Evolutionary conservation across 53 echinoderm and acorn worm species (phyloP).

Genomic region (Luidia sarsii): DNA sequence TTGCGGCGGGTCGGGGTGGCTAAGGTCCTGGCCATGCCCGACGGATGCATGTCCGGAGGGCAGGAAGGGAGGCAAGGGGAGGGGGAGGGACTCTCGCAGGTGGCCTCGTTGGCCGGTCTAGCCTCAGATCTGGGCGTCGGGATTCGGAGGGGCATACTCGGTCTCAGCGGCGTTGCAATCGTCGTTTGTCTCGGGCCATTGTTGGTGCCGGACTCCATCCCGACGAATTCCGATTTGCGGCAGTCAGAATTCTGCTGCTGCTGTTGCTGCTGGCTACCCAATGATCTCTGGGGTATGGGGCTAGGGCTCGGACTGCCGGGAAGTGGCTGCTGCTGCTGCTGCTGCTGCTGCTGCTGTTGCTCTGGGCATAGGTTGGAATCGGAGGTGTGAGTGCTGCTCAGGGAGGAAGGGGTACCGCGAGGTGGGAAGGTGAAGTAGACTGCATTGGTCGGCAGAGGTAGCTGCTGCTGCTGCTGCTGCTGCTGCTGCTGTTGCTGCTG

Average conservation of each 20-base stretch:
- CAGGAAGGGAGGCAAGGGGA: constrained; percentile 32
- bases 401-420: neutral
- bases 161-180: constrained; percentile 21
- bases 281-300: neutral
- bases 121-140: constrained; percentile 45
- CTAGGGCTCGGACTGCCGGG: neutral
- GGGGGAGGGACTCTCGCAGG: neutral
- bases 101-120: neutral
- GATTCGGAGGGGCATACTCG: constrained; percentile 34
- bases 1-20: constrained; percentile 44
- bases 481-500: constrained; percentile 28
- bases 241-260: constrained; percentile 4
- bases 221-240: neutral
- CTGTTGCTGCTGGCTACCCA: constrained; percentile 25
- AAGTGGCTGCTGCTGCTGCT: neutral
- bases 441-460: constrained; percentile 41
- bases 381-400: constrained; percentile 8
- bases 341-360: neutral
- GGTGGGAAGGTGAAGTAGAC: constrained; percentile 50
- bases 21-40: constrained; percentile 18
- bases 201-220: neutral
- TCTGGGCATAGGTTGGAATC: constrained; percentile 4
- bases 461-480: constrained; percentile 9
- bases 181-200: neutral
- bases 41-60: constrained; percentile 17